Base-by-base conservation (phyloP, 1,140 invertebrate species). In the Diabrotica virgifera region DNA sequence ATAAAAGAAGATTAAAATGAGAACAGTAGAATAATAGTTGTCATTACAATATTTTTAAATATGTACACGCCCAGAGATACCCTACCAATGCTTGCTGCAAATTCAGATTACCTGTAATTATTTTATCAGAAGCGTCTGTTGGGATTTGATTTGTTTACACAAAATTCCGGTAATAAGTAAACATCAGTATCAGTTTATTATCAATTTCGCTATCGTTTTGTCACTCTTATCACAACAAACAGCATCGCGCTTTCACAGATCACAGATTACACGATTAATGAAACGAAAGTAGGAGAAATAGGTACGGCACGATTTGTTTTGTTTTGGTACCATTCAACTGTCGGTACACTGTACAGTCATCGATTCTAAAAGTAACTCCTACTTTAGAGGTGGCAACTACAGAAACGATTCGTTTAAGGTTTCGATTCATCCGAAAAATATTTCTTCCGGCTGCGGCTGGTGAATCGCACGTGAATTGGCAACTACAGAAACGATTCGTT, bases 121-220 rank as follows among this genome's bases (percentile, higher is more conserved):
- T 60, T 36, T 60, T 60, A 10, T 60, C 52, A 52, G n/a, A n/a
- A 38, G 55, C 55, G 55, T 52, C 57, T 14, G n/a, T 36, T 9
- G 37, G 14, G 40, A 60, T 51, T 52, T 24, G 12, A 40, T 51
- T 50, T 60, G 24, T 60, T 60, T 58, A 58, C 37, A 40, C 24
- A 60, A 37, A 14, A 60, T 57, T 36, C 38, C 46, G 40, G n/a
- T 14, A 10, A 24, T 38, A 24, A 24, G 24, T 24, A 60, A 36
- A 50, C 55, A 35, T 35, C 9, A 24, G n/a, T 38, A 58, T 60
- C 59, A 60, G 36, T 60, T 13, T n/a, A 12, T 60, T 52, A 52
- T 52, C 50, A 60, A 60, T 60, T 35, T 60, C 36, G 57, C 57
- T 59, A 59, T 38, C 57, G 57, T 24, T 38, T 60, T 60, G 52